Evolutionary conservation across 2,113 vertebrate genomes (phyloP), one percentile per base, ranked within the genome.

Genomic region (Crypturellus undulatus): DNA sequence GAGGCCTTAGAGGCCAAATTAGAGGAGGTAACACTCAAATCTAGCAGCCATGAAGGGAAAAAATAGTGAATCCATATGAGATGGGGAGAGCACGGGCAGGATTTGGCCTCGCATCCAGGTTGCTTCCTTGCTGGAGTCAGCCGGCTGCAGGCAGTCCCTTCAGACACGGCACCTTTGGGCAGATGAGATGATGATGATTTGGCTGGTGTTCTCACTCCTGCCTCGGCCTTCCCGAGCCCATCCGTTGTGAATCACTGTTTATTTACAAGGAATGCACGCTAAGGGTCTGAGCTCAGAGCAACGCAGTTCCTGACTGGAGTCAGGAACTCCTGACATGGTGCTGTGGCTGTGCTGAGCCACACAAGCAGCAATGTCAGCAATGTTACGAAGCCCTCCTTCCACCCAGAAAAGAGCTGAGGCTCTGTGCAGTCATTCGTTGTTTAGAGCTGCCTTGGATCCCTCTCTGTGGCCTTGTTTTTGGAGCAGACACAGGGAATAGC

Each of bases 181-280:
- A 72, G 59, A 91, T 5, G 58, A 76, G 78, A 52, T 71, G 49
- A 20, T 43, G 78, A 77, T 43, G 82, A 76, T 67, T 89, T 71
- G 32, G 10, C 36, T 64, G 42, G 56, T 56, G 32, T 92, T 59
- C 5, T 7, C 52, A 71, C 10, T 65, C 42, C 72, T 90, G 77
- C 51, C 85, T 60, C 47, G 64, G 25, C 56, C 63, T 94, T 60
- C 87, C 79, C 68, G 58, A 30, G 63, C 43, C 62, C 0, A 1
- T 78, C 64, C 47, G 20, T 51, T 64, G 7, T 89, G 91, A 94
- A 58, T 93, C 92, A 92, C 38, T 65, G 12, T 63, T 94, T 93
- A 78, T 95, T 93, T 86, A 86, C 69, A 81, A 67, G 84, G 54
- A 56, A 51, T 0, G 0, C 51, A 80, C 0, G 1, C 40, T 77